Evolutionary conservation across 2,113 vertebrate species (phyloP).

Genomic region (Willisornis vidua): DNA sequence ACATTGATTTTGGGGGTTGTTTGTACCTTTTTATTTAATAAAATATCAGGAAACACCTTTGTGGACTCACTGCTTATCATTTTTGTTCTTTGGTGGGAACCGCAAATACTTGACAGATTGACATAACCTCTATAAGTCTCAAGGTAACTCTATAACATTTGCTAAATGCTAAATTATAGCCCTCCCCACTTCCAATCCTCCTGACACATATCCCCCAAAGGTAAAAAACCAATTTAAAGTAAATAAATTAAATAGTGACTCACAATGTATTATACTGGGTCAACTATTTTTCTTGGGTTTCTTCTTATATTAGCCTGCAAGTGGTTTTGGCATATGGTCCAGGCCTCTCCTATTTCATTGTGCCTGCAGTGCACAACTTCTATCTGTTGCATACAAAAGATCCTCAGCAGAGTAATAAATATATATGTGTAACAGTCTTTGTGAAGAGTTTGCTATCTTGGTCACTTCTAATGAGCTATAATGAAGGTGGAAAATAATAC

Average conservation of each 20-base stretch:
- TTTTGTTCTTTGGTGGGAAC: neutral
- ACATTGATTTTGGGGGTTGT: neutral
- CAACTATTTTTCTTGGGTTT: neutral
- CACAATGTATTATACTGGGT: neutral
- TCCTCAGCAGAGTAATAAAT: neutral
- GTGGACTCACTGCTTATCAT: neutral
- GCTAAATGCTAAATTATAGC: neutral
- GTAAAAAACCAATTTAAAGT: neutral
- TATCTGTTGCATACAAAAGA: neutral
- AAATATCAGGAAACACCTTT: conserved; percentile 3
- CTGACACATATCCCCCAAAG: fast-evolving
- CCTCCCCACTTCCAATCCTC: neutral
- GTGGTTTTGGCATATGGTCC: neutral
- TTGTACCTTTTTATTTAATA: neutral
- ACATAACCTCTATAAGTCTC: neutral
- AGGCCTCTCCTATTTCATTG: neutral
- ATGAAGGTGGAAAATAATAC: neutral
- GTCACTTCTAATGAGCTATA: neutral
- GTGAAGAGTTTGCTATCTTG: neutral
- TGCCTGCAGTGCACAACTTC: neutral
- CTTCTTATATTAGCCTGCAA: neutral
- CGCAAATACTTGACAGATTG: neutral
- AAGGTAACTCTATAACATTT: neutral
- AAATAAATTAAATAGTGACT: neutral
- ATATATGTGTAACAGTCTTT: neutral